Evolutionary conservation across 2,797 vertebrate species (phyloP).

Genomic region (Tokudaia tokunoshimensis): DNA sequence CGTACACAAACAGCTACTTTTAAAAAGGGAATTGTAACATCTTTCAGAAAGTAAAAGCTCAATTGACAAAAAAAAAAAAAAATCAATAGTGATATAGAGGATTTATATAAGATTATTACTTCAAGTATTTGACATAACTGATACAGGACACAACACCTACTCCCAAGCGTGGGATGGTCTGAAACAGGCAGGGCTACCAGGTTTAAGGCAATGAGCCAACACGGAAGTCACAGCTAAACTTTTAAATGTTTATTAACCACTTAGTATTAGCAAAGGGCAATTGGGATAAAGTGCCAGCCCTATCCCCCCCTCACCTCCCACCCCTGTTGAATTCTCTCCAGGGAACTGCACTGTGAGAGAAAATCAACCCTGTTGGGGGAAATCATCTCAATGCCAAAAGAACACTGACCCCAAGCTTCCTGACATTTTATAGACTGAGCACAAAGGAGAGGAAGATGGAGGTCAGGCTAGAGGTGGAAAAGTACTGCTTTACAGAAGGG

Average conservation of each 20-base stretch:
- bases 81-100: background rate
- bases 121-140: background rate
- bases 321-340: background rate
- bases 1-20: background rate
- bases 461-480: background rate
- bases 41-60: background rate
- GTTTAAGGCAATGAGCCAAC: background rate
- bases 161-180: background rate
- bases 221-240: background rate
- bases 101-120: background rate
- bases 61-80: background rate
- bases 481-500: background rate
- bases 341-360: background rate
- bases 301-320: too few species aligned
- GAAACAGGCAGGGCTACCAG: background rate
- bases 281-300: background rate
- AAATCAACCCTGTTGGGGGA: background rate
- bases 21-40: background rate
- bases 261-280: background rate
- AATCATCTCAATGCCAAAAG: background rate
- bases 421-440: background rate
- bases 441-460: background rate
- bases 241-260: slow-evolving; percentile 17
- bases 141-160: background rate
- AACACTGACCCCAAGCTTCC: background rate